phyloP scores from a whole-genome alignment of 1,140 invertebrate species.

The Trichonephila clavipes region DNA sequence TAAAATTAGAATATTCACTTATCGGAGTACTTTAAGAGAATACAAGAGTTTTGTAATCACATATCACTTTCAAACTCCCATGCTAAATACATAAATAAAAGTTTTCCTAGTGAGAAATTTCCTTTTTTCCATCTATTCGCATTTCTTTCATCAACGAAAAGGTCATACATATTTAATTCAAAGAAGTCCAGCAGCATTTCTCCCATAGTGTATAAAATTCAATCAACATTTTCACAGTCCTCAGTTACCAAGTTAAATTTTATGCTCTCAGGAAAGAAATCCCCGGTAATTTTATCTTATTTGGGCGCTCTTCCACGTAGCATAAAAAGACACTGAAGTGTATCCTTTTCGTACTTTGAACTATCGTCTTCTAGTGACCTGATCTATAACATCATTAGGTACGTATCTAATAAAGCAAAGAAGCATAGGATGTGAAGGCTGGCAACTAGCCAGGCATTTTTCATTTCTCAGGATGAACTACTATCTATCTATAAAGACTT shows the following conservation, averaged over 20 bases:
- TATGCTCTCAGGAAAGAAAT: neutral
- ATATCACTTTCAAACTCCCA: neutral
- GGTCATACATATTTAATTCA: neutral
- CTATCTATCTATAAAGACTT: conserved; percentile 36
- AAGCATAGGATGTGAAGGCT: conserved; percentile 14
- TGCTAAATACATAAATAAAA: neutral
- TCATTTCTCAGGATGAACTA: conserved; percentile 24
- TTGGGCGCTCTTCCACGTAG: conserved; percentile 12
- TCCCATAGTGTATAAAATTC: conserved; percentile 10
- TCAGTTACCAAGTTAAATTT: neutral
- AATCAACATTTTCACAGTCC: conserved; percentile 3
- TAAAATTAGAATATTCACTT: too few species aligned
- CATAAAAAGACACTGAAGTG: conserved; percentile 39
- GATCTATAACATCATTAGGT: conserved; percentile 54
- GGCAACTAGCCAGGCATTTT: conserved; percentile 32
- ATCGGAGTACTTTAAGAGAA: too few species aligned
- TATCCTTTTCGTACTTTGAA: conserved; percentile 24
- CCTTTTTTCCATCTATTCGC: neutral
- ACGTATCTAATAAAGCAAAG: conserved; percentile 45
- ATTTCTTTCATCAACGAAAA: neutral
- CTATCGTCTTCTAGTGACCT: conserved; percentile 38
- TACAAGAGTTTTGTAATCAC: too few species aligned
- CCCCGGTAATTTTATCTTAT: conserved; percentile 29
- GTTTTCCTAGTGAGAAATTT: neutral
- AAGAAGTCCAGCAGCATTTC: neutral